Evolutionary conservation across 2,113 vertebrate genomes (phyloP).

Genomic region (Abramis brama): DNA sequence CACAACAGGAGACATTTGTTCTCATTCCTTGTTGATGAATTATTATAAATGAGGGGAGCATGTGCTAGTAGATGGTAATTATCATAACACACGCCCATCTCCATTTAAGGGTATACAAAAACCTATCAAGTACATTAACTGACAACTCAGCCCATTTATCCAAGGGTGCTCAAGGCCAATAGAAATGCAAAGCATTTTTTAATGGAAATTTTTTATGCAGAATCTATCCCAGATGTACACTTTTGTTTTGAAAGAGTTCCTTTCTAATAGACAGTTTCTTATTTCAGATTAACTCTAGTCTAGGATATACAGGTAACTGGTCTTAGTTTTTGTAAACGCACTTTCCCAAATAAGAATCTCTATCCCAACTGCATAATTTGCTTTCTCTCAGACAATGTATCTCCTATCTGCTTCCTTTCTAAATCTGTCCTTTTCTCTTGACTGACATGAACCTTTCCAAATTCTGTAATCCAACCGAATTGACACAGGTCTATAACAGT

Average conservation of each 20-base stretch:
- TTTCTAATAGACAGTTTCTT: no score
- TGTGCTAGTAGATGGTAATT: neutral
- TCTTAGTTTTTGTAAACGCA: neutral
- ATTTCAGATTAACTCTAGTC: neutral
- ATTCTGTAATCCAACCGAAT: neutral
- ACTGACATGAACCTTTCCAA: neutral
- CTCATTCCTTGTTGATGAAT: neutral
- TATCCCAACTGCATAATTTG: neutral
- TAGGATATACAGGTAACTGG: no score
- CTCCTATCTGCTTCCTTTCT: neutral
- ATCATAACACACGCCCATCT: neutral
- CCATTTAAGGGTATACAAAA: neutral
- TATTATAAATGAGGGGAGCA: neutral
- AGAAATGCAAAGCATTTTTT: neutral
- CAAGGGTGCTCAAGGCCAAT: neutral
- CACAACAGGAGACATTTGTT: neutral
- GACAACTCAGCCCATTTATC: neutral
- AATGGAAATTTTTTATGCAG: neutral
- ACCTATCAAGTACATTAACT: neutral
- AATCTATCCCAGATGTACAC: neutral
- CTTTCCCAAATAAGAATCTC: neutral
- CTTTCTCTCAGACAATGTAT: neutral
- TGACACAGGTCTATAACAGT: slow-evolving; percentile 29
- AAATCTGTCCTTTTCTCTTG: neutral
- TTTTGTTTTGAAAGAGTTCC: no score